Evolutionary conservation across 2,888 invertebrate genomes (phyloP), one percentile per base, ranked within the genome.

Genomic region (Siphlonurus alternatus): DNA sequence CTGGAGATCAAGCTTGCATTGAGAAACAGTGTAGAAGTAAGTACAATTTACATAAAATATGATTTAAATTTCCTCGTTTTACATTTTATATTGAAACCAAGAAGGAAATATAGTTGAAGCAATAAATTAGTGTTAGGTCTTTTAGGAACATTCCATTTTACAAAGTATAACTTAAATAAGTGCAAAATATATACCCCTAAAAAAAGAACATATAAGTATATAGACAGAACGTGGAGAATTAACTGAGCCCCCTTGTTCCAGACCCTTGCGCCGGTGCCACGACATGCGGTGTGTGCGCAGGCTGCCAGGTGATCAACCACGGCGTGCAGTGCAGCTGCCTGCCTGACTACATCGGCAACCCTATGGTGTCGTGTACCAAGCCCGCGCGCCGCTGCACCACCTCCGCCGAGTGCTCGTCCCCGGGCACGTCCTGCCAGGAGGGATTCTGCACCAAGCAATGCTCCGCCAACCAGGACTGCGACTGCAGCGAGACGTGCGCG

Each of bases 311-410:
- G 2, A 81, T 86, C 64, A 89, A 89, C 73, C 93, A 93, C 72
- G 85, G 88, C 25, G 86, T 88, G 0, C 89, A 90, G 72, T 94
- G 94, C 72, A 89, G 86, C 72, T 94, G 94, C 70, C 87, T 90
- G 1, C 78, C 82, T 61, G 87, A 87, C 71, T 89, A 87, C 70
- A 80, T 87, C 53, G 93, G 93, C 1, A 89, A 93, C 76, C 88
- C 93, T 1, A 78, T 89, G 2, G 83, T 86, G 1, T 83, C 86
- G 68, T 94, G 94, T 72, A 82, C 83, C 62, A 82, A 83, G 73
- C 87, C 88, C 61, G 83, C 84, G 64, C 77, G 82, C 61, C 79
- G 82, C 63, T 93, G 93, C 72, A 63, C 69, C 3, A 67, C 72
- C 64, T 64, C 68, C 10, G 67, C 67, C 18, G 66, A 66, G 20